Evolutionary conservation across 2,113 vertebrate species (phyloP), one percentile per base, ranked within the genome.

Genomic region (Heliornis fulica): DNA sequence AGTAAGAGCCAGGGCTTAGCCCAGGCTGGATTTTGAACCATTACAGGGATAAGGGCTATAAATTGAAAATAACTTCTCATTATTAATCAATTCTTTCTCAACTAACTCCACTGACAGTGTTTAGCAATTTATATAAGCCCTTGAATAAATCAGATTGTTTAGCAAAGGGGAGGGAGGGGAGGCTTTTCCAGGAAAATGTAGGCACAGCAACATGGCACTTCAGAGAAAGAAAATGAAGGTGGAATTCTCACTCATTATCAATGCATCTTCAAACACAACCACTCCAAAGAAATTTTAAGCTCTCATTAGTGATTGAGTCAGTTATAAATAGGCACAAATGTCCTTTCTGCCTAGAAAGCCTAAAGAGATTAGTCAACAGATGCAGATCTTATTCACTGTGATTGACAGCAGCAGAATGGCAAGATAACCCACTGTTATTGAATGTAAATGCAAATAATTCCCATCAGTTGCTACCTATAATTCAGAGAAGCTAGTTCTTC

Each of bases 301-400:
- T 85, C 63, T 89, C 63, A 28, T 93, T 91, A 94, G 88, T 78
- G 78, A 88, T 8, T 61, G 60, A 94, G 83, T 96, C 51, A 38
- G 65, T 87, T 94, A 96, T 77, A 93, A 95, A 95, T 86, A 91
- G 95, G 57, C 38, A 89, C 75, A 84, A 93, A 69, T 79, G 23
- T 23, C 41, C 54, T 89, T 72, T 95, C 83, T 91, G 82, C 65
- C 15, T 56, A 48, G 79, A 87, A 95, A 83, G 53, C 66, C 82
- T 77, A 26, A 23, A 93, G 59, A 65, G 74, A 70, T 95, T 93
- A 75, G 54, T 60, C 45, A 34, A 87, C 57, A 87, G 53, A 92
- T 88, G 75, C 78, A 89, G 38, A 89, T 80, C 70, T 65, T 84
- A 29, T 45, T 87, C 57, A 9, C 72, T 70, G 41, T 75, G 76